These are phyloP conservation scores for Cyphomyrus plagiostoma DNA, from an alignment of 2,113 vertebrate species.

Conservation along the genomic window DNA sequence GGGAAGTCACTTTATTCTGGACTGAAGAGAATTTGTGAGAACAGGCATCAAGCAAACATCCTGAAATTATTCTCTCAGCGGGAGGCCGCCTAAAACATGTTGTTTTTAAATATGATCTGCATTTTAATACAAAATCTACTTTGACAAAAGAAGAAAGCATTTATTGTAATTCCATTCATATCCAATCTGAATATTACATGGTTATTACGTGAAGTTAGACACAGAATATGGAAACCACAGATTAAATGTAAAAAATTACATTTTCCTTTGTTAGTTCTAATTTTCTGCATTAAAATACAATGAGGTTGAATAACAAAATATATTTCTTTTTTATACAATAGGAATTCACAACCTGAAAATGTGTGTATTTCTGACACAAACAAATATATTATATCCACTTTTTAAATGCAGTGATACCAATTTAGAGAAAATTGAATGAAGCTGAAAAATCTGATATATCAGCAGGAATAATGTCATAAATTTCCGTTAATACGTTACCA, in stretches of 20 bases:
- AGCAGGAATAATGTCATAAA: slow-evolving; percentile 51
- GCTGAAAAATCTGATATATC: slow-evolving; percentile 5
- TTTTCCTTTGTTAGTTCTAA: background rate
- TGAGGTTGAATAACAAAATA: background rate
- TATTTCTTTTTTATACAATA: background rate
- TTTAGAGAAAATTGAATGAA: background rate
- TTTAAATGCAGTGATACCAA: background rate
- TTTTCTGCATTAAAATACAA: background rate
- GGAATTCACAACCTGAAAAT: background rate
- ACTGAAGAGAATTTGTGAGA: slow-evolving; percentile 41
- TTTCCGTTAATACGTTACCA: slow-evolving; percentile 27
- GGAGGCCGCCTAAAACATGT: slow-evolving; percentile 53
- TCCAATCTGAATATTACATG: slow-evolving; percentile 27
- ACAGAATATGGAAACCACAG: background rate
- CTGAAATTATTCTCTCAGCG: slow-evolving; percentile 75
- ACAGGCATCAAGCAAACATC: slow-evolving; percentile 57
- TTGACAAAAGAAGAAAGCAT: slow-evolving; percentile 53
- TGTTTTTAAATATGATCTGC: slow-evolving; percentile 34
- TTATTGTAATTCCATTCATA: slow-evolving; percentile 67
- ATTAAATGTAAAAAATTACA: background rate
- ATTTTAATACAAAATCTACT: slow-evolving; percentile 54
- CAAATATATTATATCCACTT: background rate
- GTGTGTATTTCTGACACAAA: background rate
- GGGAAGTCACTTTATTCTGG: slow-evolving; percentile 45
- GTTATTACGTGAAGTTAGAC: background rate